Evolutionary conservation across 2,888 invertebrate species (phyloP).

Genomic region (Beris chalybata): DNA sequence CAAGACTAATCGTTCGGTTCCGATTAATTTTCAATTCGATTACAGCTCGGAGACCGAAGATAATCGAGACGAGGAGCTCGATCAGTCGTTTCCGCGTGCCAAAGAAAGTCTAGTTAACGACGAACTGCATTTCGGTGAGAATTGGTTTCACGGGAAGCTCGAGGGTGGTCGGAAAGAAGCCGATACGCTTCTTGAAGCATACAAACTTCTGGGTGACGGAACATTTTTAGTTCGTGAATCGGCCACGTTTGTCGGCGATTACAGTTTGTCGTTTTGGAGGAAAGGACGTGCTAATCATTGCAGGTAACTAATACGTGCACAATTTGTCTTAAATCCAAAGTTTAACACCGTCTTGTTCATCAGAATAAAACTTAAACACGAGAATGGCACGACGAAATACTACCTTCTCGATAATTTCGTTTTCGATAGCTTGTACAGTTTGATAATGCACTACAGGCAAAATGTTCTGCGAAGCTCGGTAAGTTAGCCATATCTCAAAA

Average conservation of each 20-base stretch:
- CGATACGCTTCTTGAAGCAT: constrained; percentile 67
- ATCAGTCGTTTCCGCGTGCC: constrained; percentile 59
- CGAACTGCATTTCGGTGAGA: constrained; percentile 87
- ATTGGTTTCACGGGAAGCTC: constrained; percentile 91
- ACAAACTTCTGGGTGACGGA: constrained; percentile 84
- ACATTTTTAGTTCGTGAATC: constrained; percentile 92
- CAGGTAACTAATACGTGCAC: constrained; percentile 40
- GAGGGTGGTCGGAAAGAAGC: constrained; percentile 79
- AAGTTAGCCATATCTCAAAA: constrained; percentile 35
- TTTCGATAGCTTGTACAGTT: constrained; percentile 89
- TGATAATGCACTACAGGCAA: constrained; percentile 87
- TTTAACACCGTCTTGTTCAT: not conserved
- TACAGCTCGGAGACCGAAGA: constrained; percentile 59
- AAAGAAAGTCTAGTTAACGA: constrained; percentile 75
- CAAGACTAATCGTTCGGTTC: not conserved
- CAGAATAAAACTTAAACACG: constrained; percentile 85
- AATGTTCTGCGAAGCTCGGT: constrained; percentile 84
- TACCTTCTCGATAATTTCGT: constrained; percentile 84
- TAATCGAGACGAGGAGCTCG: constrained; percentile 64
- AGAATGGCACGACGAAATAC: constrained; percentile 85
- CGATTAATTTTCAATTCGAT: not conserved
- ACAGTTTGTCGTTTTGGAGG: constrained; percentile 92
- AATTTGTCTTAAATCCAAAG: not conserved
- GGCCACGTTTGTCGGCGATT: constrained; percentile 95
- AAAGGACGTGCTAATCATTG: constrained; percentile 89